Evolutionary conservation across 2,888 invertebrate genomes (phyloP).

Genomic region (Rhodophaea formosa): DNA sequence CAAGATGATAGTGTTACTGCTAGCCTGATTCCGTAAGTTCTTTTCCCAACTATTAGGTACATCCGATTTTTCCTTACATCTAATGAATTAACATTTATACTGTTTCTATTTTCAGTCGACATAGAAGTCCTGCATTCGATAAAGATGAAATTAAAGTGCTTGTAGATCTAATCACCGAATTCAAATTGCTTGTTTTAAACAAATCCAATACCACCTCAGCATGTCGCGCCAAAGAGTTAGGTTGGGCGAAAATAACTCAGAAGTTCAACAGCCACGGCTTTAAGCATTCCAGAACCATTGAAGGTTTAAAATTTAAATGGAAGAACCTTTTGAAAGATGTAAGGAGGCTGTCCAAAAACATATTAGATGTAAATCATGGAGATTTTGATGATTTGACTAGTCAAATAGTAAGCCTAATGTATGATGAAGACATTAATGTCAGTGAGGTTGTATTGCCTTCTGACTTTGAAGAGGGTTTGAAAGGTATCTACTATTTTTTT

Average conservation of each 20-base stretch:
- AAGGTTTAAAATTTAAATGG: conserved; percentile 63
- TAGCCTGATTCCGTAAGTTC: background rate
- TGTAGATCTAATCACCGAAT: conserved; percentile 52
- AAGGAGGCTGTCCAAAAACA: conserved; percentile 49
- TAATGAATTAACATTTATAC: conserved; percentile 4
- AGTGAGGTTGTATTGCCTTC: conserved; percentile 28
- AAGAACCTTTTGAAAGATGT: conserved; percentile 61
- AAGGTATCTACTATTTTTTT: conserved; percentile 5
- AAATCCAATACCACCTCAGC: conserved; percentile 51
- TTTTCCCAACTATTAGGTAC: background rate
- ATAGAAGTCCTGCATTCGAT: conserved; percentile 57
- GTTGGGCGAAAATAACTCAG: conserved; percentile 62
- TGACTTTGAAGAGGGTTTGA: conserved; percentile 29
- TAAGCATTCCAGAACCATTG: conserved; percentile 43
- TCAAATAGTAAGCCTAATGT: conserved; percentile 43
- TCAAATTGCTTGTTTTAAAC: conserved; percentile 57
- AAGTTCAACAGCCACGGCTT: conserved; percentile 52
- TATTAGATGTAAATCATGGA: conserved; percentile 41
- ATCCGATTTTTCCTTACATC: background rate
- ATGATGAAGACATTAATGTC: conserved; percentile 39
- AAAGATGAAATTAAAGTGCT: conserved; percentile 54
- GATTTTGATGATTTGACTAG: conserved; percentile 44
- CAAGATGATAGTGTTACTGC: background rate
- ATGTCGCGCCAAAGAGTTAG: conserved; percentile 52
- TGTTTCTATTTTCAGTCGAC: conserved; percentile 36